Conservation (phyloP, 1,140 invertebrate genomes). For the Aphaenogaster rudis region DNA sequence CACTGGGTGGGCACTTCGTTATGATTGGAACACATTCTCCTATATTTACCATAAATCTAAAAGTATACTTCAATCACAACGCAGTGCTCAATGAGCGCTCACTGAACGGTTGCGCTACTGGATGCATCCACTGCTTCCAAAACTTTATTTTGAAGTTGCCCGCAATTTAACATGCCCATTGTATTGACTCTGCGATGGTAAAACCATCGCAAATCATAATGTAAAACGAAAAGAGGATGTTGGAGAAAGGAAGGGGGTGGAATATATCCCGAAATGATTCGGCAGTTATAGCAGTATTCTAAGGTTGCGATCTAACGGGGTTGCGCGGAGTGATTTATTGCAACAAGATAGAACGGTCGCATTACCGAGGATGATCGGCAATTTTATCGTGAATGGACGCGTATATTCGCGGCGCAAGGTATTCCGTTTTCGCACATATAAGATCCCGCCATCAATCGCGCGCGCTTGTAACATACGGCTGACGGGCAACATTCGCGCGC, state of each 20-base stretch:
- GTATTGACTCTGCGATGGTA: not conserved
- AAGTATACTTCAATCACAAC: no score
- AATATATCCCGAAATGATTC: slow-evolving; percentile 25
- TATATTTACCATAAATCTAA: no score
- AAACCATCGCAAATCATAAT: not conserved
- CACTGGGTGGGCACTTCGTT: no score
- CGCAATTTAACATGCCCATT: not conserved
- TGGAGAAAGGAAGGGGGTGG: no score
- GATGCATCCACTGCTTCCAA: not conserved
- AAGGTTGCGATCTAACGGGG: slow-evolving; percentile 2
- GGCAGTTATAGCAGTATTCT: slow-evolving; percentile 37
- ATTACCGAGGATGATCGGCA: slow-evolving; percentile 55
- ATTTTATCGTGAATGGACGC: slow-evolving; percentile 51
- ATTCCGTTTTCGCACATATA: slow-evolving; percentile 47
- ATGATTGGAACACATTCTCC: no score
- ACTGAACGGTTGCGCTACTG: no score
- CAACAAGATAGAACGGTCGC: slow-evolving; percentile 43
- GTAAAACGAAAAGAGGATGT: not conserved
- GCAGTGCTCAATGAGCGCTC: no score
- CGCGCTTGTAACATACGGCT: slow-evolving; percentile 8
- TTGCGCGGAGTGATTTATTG: slow-evolving; percentile 53
- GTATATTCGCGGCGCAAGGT: slow-evolving; percentile 30
- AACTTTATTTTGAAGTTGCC: not conserved
- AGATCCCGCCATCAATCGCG: slow-evolving; percentile 49
- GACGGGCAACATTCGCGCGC: slow-evolving; percentile 30